phyloP scores from a whole-genome alignment of 2,888 invertebrate species.

The Dromius quadrimaculatus region DNA sequence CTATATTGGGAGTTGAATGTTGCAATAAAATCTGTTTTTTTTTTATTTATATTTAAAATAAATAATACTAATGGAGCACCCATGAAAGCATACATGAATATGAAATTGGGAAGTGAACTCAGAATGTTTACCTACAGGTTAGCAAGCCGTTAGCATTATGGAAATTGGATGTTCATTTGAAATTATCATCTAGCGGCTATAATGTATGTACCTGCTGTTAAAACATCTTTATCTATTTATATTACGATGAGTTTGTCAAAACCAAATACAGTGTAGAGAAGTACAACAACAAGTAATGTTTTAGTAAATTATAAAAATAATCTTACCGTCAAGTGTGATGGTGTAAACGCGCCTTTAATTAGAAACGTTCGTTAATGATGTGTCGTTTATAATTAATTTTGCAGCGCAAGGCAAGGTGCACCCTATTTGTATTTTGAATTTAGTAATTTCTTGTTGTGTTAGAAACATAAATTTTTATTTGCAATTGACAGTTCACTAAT shows the following conservation, averaged over 20 bases:
- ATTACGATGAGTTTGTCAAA: neutral
- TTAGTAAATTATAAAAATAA: neutral
- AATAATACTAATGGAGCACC: too few species aligned
- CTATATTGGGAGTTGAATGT: too few species aligned
- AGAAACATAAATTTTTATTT: constrained; percentile 45
- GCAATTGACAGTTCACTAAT: constrained; percentile 37
- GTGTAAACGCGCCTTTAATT: constrained; percentile 36
- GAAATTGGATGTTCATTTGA: constrained; percentile 41
- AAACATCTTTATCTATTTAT: constrained; percentile 20
- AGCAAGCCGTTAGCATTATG: constrained; percentile 35
- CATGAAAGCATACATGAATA: constrained; percentile 22
- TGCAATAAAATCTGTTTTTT: too few species aligned
- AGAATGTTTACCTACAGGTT: constrained; percentile 33
- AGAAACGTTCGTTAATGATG: constrained; percentile 48
- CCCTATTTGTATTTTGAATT: constrained; percentile 32
- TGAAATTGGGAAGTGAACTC: constrained; percentile 11
- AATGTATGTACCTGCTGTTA: constrained; percentile 28
- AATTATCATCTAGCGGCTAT: constrained; percentile 31
- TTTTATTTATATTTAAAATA: too few species aligned
- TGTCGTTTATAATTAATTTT: constrained; percentile 41
- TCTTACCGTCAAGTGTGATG: constrained; percentile 12
- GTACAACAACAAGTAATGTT: constrained; percentile 5
- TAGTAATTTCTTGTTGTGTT: too few species aligned
- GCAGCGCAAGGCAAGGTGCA: constrained; percentile 19
- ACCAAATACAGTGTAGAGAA: neutral